phyloP scores from a whole-genome alignment of 2,797 vertebrate species.

The Lacerta bilineata region DNA sequence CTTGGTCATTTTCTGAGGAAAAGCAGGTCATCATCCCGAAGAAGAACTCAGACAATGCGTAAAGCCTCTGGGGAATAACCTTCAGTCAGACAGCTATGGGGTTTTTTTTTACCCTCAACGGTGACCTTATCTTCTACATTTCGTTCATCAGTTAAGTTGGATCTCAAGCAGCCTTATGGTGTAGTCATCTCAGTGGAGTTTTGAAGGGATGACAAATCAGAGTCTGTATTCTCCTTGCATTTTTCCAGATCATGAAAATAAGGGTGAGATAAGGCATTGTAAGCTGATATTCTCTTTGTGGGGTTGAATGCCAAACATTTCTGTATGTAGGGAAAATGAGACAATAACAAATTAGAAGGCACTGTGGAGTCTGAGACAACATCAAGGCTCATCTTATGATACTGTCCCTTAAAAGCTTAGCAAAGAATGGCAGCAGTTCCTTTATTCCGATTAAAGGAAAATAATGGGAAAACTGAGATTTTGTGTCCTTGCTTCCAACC shows the following conservation, averaged over 20 bases:
- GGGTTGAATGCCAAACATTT: slow-evolving; percentile 97
- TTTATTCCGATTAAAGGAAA: background rate
- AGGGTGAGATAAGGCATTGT: slow-evolving; percentile 91
- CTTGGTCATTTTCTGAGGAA: slow-evolving; percentile 72
- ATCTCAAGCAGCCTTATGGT: slow-evolving; percentile 81
- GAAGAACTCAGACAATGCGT: slow-evolving; percentile 63
- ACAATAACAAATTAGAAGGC: slow-evolving; percentile 41
- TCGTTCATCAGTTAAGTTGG: slow-evolving; percentile 60
- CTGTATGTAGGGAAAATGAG: slow-evolving; percentile 79
- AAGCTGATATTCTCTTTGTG: slow-evolving; percentile 95
- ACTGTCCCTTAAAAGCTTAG: background rate
- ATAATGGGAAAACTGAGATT: background rate
- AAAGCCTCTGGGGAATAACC: slow-evolving; percentile 65
- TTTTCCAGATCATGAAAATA: slow-evolving; percentile 96
- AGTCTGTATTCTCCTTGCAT: slow-evolving; percentile 89
- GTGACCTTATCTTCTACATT: slow-evolving; percentile 60
- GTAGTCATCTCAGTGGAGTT: slow-evolving; percentile 90
- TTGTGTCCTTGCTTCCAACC: background rate
- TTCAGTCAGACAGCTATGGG: slow-evolving; percentile 60
- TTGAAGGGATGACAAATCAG: slow-evolving; percentile 89
- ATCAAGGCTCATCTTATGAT: background rate
- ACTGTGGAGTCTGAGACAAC: background rate
- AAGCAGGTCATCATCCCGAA: slow-evolving; percentile 72
- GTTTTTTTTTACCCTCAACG: slow-evolving; percentile 31
- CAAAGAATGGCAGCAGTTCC: background rate